Base-by-base conservation (phyloP, 2,113 vertebrate genomes). In the Oryzias woworae region DNA sequence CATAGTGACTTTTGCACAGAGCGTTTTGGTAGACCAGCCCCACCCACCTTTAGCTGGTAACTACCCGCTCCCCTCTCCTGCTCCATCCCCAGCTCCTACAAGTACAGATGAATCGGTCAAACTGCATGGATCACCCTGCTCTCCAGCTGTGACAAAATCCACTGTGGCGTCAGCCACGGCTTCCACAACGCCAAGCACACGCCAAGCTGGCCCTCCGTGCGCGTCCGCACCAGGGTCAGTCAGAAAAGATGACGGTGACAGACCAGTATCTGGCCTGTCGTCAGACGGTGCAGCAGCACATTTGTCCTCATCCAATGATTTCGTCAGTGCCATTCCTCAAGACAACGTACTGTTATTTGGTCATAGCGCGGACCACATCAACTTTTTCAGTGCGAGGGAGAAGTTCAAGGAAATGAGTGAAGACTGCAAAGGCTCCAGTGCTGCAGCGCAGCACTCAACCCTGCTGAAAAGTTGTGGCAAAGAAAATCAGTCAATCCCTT, bases 371-470 rank as follows among this genome's bases (percentile, higher is more conserved):
- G 97, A 99, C 78, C 93, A 95, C 81, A 98, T 99, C 18, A 94
- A 98, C 86, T 99, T 99, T 89, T 95, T 96, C 85, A 98, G 94
- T 1, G 97, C 97, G 75, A 92, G 95, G 66, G 96, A 96, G 84
- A 99, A 98, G 80, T 99, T 99, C 4, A 95, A 95, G 79, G 95
- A 93, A 55, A 93, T 99, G 79, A 94, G 95, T 68, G 94, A 94
- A 89, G 95, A 99, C 77, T 91, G 91, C 53, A 88, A 92, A 15
- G 77, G 87, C 0, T 89, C 87, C 2, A 81, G 73, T 67, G 61
- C 75, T 71, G 73, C 62, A 3, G 69, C 13, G 22, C 83, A 71
- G 74, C 84, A 71, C 70, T 43, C 46, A 0, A 16, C 71, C 4
- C 76, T 56, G 61, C 69, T 63, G 28, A 90, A 85, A 78, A 80